phyloP scores from a whole-genome alignment of 2,113 vertebrate genomes.

The Empidonax alnorum region DNA sequence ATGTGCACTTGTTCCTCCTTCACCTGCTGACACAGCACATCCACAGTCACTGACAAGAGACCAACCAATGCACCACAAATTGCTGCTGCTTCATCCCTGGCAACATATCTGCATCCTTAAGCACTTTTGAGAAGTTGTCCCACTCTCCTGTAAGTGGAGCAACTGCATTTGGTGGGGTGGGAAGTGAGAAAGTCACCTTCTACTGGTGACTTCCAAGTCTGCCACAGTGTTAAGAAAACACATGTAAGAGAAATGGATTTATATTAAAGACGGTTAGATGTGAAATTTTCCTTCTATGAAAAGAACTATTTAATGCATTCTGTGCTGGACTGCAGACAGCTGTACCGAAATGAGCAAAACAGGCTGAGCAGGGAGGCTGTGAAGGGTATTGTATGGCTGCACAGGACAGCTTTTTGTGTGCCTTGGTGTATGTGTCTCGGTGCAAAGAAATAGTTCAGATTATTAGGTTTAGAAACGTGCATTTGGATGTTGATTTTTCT shows the following conservation, averaged over 20 bases:
- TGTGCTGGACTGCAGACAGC: background rate
- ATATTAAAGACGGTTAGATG: background rate
- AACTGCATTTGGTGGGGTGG: background rate
- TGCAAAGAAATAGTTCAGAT: background rate
- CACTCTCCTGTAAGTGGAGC: background rate
- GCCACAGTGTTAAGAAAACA: background rate
- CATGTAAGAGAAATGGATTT: accelerated
- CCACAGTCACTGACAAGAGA: background rate
- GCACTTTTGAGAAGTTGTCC: background rate
- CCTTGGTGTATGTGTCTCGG: background rate
- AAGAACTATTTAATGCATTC: background rate
- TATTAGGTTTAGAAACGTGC: background rate
- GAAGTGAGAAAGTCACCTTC: background rate
- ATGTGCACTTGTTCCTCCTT: accelerated
- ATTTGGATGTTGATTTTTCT: background rate
- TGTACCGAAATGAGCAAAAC: background rate
- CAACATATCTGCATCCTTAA: accelerated
- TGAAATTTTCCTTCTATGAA: background rate
- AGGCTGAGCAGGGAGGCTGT: background rate
- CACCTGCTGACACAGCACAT: background rate
- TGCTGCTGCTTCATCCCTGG: background rate
- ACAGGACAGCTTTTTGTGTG: background rate
- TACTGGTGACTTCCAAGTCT: background rate
- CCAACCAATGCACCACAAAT: accelerated
- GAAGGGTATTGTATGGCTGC: background rate